Evolutionary conservation across 2,797 vertebrate genomes (phyloP), one percentile per base, ranked within the genome.

Genomic region (Centroberyx gerrardi): DNA sequence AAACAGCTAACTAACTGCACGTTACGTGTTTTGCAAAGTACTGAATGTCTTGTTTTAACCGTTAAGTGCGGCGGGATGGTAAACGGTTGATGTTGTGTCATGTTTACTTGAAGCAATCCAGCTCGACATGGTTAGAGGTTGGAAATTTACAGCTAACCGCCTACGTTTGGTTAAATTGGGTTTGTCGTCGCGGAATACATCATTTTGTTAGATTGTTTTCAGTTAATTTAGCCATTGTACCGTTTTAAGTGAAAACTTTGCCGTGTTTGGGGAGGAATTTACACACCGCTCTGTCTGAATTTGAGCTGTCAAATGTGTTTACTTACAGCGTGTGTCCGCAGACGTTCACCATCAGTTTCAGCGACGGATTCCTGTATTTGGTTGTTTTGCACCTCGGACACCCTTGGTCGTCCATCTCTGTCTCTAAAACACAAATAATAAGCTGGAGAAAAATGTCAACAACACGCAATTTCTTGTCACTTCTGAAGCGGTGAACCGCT

Each of bases 311-410:
- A 44, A 53, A 27, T 63, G 31, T 48, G 44, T 51, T n/a, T 73
- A 98, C 98, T 99, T 92, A 99, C 98, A 99, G 95, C 67, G 98
- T 99, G 92, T 99, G 98, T 1, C 98, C 98, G 90, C 98, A 99
- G 74, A 99, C 97, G 68, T 99, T 99, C 87, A 99, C 98, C 97
- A 99, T 98, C 93, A 99, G 92, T 92, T 98, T 99, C 86, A 99
- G 83, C 1, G 97, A 97, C 0, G 98, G 98, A 56, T 99, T 99
- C 80, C 98, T 96, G 92, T 99, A 99, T 60, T 99, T 99, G 68
- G 98, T 99, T 56, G 98, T 99, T 92, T 99, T 99, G 87, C 98
- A 99, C 48, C 97, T 93, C 68, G 98, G 98, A 49, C 98, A 99
- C 7, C 97, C 96, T 85, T 96, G 95, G 69, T 99, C 98, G 65